These are phyloP conservation scores for Chaitophorus viminalis DNA, from an alignment of 2,888 invertebrate genomes.

Conservation along the genomic window DNA sequence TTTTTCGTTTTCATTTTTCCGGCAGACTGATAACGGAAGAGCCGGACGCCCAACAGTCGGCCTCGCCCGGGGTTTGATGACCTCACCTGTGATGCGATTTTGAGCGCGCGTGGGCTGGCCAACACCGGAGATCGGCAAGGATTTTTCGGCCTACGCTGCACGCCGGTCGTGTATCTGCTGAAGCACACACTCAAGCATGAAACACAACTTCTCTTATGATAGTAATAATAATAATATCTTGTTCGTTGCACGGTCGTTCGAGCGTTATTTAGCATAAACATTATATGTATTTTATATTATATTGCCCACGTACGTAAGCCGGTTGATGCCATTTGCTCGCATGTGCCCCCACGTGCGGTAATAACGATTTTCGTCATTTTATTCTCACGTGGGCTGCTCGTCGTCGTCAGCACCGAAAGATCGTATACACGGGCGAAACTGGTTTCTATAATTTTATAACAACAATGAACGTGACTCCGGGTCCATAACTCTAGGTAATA, in stretches of 20 bases:
- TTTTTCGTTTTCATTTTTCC: not conserved
- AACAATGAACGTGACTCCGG: not conserved
- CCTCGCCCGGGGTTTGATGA: conserved; percentile 41
- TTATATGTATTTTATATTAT: not conserved
- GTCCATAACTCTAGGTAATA: not conserved
- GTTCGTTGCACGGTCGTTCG: not conserved
- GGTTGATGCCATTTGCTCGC: not conserved
- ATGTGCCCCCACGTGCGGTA: not conserved
- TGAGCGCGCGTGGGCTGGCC: conserved; percentile 36
- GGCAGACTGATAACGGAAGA: not conserved
- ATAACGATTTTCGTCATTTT: conserved; percentile 31
- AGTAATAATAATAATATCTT: conserved; percentile 15
- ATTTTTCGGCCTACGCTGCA: conserved; percentile 55
- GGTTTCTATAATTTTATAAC: conserved; percentile 11
- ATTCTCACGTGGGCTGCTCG: conserved; percentile 30
- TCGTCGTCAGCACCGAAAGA: not conserved
- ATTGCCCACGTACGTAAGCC: conserved; percentile 47
- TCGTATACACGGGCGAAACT: conserved; percentile 45
- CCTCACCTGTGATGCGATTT: conserved; percentile 44
- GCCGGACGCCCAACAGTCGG: not conserved
- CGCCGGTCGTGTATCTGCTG: not conserved
- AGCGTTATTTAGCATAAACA: not conserved
- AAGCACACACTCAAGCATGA: not conserved
- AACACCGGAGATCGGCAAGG: conserved; percentile 47
- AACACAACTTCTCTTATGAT: not conserved